Evolutionary conservation across 2,113 vertebrate species (phyloP), one percentile per base, ranked within the genome.

Genomic region (Boulengeromyrus knoepffleri): DNA sequence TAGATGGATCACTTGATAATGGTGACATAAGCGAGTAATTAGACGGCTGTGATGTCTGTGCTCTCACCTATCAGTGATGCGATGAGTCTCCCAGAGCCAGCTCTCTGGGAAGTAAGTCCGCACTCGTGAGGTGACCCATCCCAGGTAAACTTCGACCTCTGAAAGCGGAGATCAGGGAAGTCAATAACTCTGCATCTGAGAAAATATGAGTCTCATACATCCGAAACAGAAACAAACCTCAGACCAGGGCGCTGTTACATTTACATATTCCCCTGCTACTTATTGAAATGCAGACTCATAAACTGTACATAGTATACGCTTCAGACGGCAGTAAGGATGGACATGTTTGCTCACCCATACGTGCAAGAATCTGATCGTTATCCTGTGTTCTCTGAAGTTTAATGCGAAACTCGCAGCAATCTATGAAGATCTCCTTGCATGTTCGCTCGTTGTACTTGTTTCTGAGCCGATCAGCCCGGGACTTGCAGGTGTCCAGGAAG

Each of bases 91-190:
- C 98, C 98, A 99, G 24, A 99, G 91, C 98, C 98, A 99, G 90
- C 97, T 99, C 92, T 99, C 98, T 42, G 98, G 98, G 90, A 99
- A 99, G 93, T 95, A 97, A 93, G 97, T 99, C 31, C 98, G 96
- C 89, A 99, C 94, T 90, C 96, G 92, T 70, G 95, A 92, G 0
- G 95, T 93, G 9, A 89, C 93, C 53, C 92, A 24, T 46, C 96
- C 95, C 85, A 96, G 93, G 27, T 96, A 0, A 3, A 92, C 66
- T 1, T 95, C 95, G 83, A 95, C 47, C 21, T 94, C 98, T 99
- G 91, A 5, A 89, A 74, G 46, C 89, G 9, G 9, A 24, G 31
- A 45, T 21, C 53, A n/a, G 87, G n/a, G 56, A 31, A n/a, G n/a
- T 87, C 83, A n/a, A 87, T 36, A 49, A 50, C 8, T 46, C 19